These are phyloP conservation scores for Periophthalmus modestus DNA, from an alignment of 2,113 vertebrate species.

Conservation along the genomic window DNA sequence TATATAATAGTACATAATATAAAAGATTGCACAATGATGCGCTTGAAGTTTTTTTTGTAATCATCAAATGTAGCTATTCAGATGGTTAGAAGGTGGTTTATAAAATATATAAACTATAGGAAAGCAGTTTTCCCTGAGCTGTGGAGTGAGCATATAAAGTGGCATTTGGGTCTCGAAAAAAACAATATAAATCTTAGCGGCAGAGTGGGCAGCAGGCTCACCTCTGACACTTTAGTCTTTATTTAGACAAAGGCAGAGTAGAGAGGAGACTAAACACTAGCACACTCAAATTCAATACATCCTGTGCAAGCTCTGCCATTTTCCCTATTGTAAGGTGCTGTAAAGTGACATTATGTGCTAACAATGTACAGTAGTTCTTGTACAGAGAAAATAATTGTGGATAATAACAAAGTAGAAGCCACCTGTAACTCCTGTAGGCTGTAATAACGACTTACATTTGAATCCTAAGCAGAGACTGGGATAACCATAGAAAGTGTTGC, in stretches of 20 bases:
- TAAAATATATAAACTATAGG: too few species aligned
- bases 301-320: conserved; percentile 22
- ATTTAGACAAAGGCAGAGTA: conserved; percentile 62
- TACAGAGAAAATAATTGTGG: not conserved
- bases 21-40: too few species aligned
- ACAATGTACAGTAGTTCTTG: conserved; percentile 1
- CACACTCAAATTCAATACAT: conserved; percentile 34
- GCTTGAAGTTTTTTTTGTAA: too few species aligned
- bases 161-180: conserved; percentile 67
- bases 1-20: too few species aligned
- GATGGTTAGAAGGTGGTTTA: not conserved
- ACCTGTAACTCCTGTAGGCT: not conserved
- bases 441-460: not conserved
- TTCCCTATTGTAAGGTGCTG: not conserved
- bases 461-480: not conserved
- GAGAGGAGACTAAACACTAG: conserved; percentile 59
- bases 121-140: conserved; percentile 36
- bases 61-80: too few species aligned
- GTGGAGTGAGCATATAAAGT: conserved; percentile 57
- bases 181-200: conserved; percentile 63
- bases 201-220: conserved; percentile 70
- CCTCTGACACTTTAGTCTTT: conserved; percentile 67
- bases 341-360: not conserved
- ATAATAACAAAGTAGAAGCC: not conserved
- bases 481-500: not conserved